Evolutionary conservation across 1,140 invertebrate species (phyloP).

Genomic region (Drosophila melanogaster): DNA sequence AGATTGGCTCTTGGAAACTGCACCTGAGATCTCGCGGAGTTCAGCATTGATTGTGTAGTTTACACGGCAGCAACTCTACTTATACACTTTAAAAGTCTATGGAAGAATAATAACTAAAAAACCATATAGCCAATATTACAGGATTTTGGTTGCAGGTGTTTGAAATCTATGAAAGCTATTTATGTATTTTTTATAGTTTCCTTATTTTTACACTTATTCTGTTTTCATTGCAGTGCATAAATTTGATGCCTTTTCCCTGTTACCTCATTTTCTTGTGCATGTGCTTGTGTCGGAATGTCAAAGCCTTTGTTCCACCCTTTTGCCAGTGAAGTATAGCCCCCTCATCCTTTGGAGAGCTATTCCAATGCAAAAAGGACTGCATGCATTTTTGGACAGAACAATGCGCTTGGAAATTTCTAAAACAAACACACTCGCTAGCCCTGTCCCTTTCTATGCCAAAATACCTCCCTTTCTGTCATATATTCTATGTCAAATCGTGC

Average conservation of each 20-base stretch:
- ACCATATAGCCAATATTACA: too few relatives aligned
- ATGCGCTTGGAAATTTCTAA: constrained; percentile 69
- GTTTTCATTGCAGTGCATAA: constrained; percentile 65
- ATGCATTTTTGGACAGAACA: constrained; percentile 61
- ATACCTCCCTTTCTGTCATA: neutral
- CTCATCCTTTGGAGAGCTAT: constrained; percentile 4
- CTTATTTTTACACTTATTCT: constrained; percentile 26
- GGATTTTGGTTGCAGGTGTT: too few relatives aligned
- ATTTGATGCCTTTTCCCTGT: constrained; percentile 54
- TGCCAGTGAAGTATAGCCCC: neutral
- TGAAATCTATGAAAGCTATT: too few relatives aligned
- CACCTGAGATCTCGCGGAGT: constrained; percentile 32
- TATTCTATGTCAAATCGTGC: constrained; percentile 58
- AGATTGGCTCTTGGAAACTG: constrained; percentile 4
- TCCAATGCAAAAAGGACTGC: constrained; percentile 34
- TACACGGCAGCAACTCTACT: too few relatives aligned
- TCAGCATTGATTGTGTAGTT: neutral
- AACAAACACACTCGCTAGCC: constrained; percentile 59
- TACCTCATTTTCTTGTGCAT: constrained; percentile 21
- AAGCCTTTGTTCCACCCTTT: constrained; percentile 21
- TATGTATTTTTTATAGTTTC: neutral
- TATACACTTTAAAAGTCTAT: too few relatives aligned
- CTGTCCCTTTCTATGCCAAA: neutral
- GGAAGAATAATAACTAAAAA: too few relatives aligned
- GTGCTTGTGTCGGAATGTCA: constrained; percentile 56